These are phyloP conservation scores for Amphiprion clarkii DNA, from an alignment of 2,797 vertebrate species.

Conservation along the genomic window DNA sequence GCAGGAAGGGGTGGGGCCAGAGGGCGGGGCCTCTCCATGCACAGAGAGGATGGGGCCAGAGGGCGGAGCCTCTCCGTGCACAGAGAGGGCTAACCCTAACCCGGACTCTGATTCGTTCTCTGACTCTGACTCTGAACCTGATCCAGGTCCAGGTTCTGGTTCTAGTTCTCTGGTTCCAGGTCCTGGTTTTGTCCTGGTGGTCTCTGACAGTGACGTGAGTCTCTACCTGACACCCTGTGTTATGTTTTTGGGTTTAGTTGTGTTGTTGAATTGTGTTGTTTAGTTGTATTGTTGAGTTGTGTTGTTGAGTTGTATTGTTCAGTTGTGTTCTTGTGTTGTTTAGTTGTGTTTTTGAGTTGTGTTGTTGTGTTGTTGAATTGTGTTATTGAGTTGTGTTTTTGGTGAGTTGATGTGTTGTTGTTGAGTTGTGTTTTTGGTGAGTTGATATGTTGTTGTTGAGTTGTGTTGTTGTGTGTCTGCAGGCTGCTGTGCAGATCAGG, in stretches of 20 bases:
- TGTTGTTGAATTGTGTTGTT: slow-evolving; percentile 3
- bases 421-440: background rate
- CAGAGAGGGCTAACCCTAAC: background rate
- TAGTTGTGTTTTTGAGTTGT: slow-evolving; percentile 3
- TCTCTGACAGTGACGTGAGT: slow-evolving; percentile 56
- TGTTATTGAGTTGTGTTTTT: background rate
- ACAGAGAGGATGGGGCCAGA: slow-evolving; percentile 4
- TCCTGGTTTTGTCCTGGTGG: slow-evolving; percentile 71
- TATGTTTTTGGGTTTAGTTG: background rate
- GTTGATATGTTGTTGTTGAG: too few relatives aligned
- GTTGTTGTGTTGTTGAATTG: too few relatives aligned
- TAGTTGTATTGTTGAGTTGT: too few relatives aligned
- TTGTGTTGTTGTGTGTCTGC: slow-evolving; percentile 24
- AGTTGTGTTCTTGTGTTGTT: background rate
- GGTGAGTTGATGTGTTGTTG: too few relatives aligned
- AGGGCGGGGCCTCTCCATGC: background rate
- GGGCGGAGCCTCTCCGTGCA: background rate
- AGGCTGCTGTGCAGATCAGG: slow-evolving; percentile 68
- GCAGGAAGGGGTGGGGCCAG: slow-evolving; percentile 1
- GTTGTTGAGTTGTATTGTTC: background rate
- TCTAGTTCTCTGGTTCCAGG: slow-evolving; percentile 51
- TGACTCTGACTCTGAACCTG: background rate
- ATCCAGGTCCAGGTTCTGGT: slow-evolving; percentile 8
- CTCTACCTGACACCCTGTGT: background rate
- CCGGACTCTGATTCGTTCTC: slow-evolving; percentile 26